Base-by-base conservation (phyloP, 1,140 invertebrate genomes). In the Eurytemora carolleeae region DNA sequence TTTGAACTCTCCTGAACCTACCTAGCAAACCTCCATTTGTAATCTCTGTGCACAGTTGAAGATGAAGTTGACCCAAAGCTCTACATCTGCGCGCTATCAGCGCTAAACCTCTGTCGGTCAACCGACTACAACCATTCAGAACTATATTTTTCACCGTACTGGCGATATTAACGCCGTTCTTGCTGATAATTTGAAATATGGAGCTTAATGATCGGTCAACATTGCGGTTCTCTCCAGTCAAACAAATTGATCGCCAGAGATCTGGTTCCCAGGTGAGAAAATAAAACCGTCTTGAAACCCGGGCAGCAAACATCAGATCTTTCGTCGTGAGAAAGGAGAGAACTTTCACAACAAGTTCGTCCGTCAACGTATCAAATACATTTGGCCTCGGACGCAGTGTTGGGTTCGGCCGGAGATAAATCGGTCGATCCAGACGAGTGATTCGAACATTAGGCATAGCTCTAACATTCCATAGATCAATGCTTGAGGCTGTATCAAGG, bases 221-320 rank as follows among this genome's bases (percentile, higher is more conserved):
- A 64, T 79, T 79, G 1, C 83, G 70, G 31, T 74, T 72, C 64
- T 80, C 80, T 26, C 81, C 81, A 31, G 77, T 74, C 24, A 86
- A 71, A 2, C 74, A 76, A 52, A 86, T 81, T 20, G 74, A 76
- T 59, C 80, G 77, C 86, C 86, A 90, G 1, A 90, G 73, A 1
- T 76, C 72, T 2, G 84, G 84, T 16, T 83, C 80, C 86, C 86
- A 89, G 17, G 82, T 84, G 20, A 91, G 77, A 53, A 81, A 76
- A 70, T 87, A 85, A 75, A 89, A 89, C 31, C 74, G 68, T 22
- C 84, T 73, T 67, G 86, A 91, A 0, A 91, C 87, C 15, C 85
- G 7, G 7, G 31, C 31, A 12, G 31, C n/a, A 7, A 7, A 12
- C 7, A 44, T n/a, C 7, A 44, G 7, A 7, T 44, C 31, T 44